These are phyloP conservation scores for Acrocyrtus sp. DNA, from an alignment of 2,888 invertebrate species.

Conservation along the genomic window DNA sequence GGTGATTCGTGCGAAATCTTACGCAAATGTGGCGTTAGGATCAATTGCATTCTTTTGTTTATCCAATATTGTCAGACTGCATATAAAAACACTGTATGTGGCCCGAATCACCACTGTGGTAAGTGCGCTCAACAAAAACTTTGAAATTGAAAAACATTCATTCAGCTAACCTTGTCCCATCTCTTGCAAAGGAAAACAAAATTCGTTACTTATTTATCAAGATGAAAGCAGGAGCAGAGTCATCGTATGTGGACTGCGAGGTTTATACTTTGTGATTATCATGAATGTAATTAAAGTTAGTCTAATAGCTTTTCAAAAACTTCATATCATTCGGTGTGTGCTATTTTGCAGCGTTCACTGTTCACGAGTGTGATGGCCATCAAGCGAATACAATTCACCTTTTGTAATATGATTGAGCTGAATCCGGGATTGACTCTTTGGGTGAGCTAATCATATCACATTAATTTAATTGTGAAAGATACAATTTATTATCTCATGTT, in stretches of 20 bases:
- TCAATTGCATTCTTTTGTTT: constrained; percentile 11
- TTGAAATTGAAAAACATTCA: too few species aligned
- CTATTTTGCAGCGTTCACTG: constrained; percentile 11
- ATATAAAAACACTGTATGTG: constrained; percentile 4
- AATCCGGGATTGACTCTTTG: constrained; percentile 16
- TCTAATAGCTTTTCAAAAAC: neutral
- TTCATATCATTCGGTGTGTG: neutral
- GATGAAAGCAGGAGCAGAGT: neutral
- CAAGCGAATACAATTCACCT: constrained; percentile 20
- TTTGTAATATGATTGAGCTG: constrained; percentile 16
- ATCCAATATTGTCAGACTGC: constrained; percentile 1
- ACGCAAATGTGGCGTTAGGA: neutral
- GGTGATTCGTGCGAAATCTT: neutral
- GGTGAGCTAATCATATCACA: constrained; percentile 21
- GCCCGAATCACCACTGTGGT: neutral
- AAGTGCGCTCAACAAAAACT: too few species aligned
- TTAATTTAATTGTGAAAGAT: too few species aligned
- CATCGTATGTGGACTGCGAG: too few species aligned
- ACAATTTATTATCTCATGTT: too few species aligned
- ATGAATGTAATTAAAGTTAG: too few species aligned
- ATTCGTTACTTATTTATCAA: constrained; percentile 10
- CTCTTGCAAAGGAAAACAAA: constrained; percentile 14
- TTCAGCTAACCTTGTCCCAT: neutral
- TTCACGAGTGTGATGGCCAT: constrained; percentile 15
- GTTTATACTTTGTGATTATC: too few species aligned